phyloP scores from a whole-genome alignment of 2,797 vertebrate genomes.

The Malacoraja senta region DNA sequence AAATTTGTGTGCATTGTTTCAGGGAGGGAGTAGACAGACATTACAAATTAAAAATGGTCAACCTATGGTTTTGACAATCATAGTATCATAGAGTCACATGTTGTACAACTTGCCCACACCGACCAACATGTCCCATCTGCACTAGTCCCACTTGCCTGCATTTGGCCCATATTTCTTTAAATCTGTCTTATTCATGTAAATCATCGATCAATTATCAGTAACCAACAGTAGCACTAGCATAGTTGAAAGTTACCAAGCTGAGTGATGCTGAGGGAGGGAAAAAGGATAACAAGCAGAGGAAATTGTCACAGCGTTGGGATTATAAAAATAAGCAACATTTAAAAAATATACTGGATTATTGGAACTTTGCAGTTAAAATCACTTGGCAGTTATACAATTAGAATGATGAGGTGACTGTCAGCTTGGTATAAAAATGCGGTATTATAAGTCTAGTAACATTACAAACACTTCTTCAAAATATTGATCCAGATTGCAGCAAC shows the following conservation, averaged over 20 bases:
- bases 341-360: background rate
- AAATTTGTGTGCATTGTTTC: background rate
- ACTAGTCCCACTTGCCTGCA: no score
- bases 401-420: conserved; percentile 46
- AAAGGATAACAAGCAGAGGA: background rate
- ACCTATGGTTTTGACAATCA: background rate
- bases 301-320: background rate
- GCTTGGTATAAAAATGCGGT: background rate
- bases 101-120: no score
- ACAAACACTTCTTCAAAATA: conserved; percentile 29
- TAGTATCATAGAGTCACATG: no score
- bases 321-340: background rate
- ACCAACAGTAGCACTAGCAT: background rate
- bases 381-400: background rate
- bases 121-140: no score
- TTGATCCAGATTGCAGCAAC: conserved; percentile 48
- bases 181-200: no score
- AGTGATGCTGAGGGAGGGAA: background rate
- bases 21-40: background rate
- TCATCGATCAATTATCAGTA: background rate
- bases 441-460: background rate
- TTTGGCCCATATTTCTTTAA: no score
- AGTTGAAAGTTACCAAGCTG: background rate
- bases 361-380: background rate
- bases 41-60: background rate